phyloP scores from a whole-genome alignment of 53 echinoderm and acorn worm genomes.

The Apostichopus leukothele region DNA sequence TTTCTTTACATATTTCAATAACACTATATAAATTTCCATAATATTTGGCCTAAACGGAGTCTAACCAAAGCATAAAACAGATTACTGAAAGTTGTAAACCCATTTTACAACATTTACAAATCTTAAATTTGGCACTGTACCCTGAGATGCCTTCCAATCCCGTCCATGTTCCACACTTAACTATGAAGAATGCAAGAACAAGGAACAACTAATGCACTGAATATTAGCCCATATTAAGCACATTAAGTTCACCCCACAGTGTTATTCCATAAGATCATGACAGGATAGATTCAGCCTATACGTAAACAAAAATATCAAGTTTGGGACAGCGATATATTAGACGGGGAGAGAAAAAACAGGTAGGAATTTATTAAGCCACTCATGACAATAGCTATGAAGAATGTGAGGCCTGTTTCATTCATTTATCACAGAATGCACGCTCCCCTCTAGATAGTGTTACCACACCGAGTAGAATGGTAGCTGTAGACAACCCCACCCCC shows the following conservation, averaged over 20 bases:
- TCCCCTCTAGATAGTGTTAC: background rate
- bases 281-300: background rate
- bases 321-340: background rate
- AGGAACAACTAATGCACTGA: background rate
- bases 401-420: background rate
- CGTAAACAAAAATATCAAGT: background rate
- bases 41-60: too few species aligned
- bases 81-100: too few species aligned
- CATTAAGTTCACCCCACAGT: background rate
- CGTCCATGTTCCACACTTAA: too few species aligned
- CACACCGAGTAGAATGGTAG: too few species aligned
- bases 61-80: too few species aligned
- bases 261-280: background rate
- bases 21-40: too few species aligned
- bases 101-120: too few species aligned
- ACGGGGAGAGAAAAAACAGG: background rate
- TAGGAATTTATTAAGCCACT: background rate
- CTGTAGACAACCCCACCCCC: too few species aligned
- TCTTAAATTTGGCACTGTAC: too few species aligned
- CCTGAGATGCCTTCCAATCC: too few species aligned
- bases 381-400: background rate
- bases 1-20: too few species aligned
- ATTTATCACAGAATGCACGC: background rate
- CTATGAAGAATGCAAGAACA: background rate
- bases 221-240: background rate